Evolutionary conservation across 2,797 vertebrate species (phyloP).

Genomic region (Danio jaintianensis): DNA sequence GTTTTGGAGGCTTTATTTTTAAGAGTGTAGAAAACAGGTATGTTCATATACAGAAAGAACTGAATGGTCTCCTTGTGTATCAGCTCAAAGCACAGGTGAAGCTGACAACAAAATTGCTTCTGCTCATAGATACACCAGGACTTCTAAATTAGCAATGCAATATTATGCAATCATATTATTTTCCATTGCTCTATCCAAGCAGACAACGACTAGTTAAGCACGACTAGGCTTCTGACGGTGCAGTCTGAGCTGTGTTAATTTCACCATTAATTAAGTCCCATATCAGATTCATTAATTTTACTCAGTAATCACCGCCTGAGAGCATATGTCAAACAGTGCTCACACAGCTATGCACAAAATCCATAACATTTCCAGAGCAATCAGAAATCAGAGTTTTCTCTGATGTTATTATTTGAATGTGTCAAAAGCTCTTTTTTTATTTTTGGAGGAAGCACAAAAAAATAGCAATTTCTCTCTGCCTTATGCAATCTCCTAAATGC

Average conservation of each 20-base stretch:
- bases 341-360: not conserved
- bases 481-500: not conserved
- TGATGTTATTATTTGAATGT: conserved; percentile 6
- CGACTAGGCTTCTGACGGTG: not conserved
- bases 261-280: conserved; percentile 15
- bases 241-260: conserved; percentile 7
- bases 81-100: conserved; percentile 58
- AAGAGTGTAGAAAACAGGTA: not conserved
- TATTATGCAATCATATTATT: conserved; percentile 1
- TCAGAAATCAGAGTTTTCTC: not conserved
- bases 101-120: conserved; percentile 18
- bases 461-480: not conserved
- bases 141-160: conserved; percentile 1
- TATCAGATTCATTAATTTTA: conserved; percentile 21
- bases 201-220: not conserved
- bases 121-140: not conserved
- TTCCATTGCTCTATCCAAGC: conserved; percentile 15
- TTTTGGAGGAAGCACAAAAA: not conserved
- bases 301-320: conserved; percentile 1
- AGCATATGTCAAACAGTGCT: conserved; percentile 6
- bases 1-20: not conserved
- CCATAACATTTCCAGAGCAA: not conserved
- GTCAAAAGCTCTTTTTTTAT: not conserved
- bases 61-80: conserved; percentile 53
- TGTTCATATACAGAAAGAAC: conserved; percentile 20